Evolutionary conservation across 2,888 invertebrate genomes (phyloP).

Genomic region (Lasioglossum morio): DNA sequence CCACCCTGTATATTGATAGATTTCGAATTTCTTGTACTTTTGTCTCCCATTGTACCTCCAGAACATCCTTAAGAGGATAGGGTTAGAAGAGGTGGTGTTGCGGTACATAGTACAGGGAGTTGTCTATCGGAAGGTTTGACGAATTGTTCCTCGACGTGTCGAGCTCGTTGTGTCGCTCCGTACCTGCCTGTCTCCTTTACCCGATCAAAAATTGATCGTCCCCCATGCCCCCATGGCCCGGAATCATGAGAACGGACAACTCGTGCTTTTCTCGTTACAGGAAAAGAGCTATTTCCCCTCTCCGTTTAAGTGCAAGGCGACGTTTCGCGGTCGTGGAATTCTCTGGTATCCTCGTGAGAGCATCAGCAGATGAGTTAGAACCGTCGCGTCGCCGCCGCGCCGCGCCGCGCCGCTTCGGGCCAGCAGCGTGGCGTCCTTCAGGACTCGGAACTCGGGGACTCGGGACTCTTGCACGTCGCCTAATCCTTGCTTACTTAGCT

Average conservation of each 20-base stretch:
- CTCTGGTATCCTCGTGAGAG: conserved; percentile 82
- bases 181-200: neutral
- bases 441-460: neutral
- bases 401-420: conserved; percentile 37
- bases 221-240: neutral
- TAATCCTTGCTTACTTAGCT: conserved; percentile 83
- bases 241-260: conserved; percentile 61
- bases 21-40: too few species aligned
- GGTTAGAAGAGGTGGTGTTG: neutral
- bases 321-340: conserved; percentile 80
- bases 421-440: conserved; percentile 23
- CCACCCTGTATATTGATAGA: too few species aligned
- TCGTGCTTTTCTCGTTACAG: conserved; percentile 69
- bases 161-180: neutral
- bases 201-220: conserved; percentile 34
- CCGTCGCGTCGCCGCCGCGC: conserved; percentile 3
- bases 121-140: neutral
- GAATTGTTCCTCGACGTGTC: neutral
- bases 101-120: neutral
- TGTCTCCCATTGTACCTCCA: too few species aligned
- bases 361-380: conserved; percentile 76
- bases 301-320: conserved; percentile 81
- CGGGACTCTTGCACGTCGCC: conserved; percentile 42
- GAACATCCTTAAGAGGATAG: neutral
- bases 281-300: conserved; percentile 68